phyloP scores from a whole-genome alignment of 2,797 vertebrate species.

The Euphonia xanthogaster region DNA sequence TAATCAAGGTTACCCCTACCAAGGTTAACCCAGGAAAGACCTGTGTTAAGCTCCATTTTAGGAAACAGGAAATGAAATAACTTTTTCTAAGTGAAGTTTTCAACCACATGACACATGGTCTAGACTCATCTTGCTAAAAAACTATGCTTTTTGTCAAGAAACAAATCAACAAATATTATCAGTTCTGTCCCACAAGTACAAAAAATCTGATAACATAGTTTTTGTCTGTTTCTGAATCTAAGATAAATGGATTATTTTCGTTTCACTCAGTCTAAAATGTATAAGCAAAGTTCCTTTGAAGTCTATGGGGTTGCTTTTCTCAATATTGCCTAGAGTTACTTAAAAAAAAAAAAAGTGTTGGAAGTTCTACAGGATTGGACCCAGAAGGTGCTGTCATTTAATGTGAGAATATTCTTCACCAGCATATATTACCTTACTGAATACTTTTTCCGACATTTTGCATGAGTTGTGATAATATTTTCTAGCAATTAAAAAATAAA shows the following conservation, averaged over 20 bases:
- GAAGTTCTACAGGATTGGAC: neutral
- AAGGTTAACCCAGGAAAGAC: neutral
- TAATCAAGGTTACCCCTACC: neutral
- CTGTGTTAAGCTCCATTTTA: neutral
- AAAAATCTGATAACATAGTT: neutral
- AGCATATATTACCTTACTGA: neutral
- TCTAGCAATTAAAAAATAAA: neutral
- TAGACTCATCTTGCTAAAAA: neutral
- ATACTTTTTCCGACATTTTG: neutral
- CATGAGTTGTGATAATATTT: neutral
- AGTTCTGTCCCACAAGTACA: neutral
- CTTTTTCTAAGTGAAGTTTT: neutral
- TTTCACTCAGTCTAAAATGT: neutral
- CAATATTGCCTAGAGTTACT: neutral
- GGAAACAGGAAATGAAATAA: neutral
- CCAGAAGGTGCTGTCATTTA: neutral
- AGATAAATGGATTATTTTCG: neutral
- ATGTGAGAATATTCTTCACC: neutral
- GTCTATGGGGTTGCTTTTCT: neutral
- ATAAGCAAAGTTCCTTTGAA: constrained; percentile 10
- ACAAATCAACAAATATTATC: neutral
- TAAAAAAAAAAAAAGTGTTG: neutral
- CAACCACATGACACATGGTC: neutral
- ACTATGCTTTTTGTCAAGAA: neutral
- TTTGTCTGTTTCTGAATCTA: neutral